These are phyloP conservation scores for Hymenopus coronatus DNA, from an alignment of 2,888 invertebrate species.

Conservation along the genomic window DNA sequence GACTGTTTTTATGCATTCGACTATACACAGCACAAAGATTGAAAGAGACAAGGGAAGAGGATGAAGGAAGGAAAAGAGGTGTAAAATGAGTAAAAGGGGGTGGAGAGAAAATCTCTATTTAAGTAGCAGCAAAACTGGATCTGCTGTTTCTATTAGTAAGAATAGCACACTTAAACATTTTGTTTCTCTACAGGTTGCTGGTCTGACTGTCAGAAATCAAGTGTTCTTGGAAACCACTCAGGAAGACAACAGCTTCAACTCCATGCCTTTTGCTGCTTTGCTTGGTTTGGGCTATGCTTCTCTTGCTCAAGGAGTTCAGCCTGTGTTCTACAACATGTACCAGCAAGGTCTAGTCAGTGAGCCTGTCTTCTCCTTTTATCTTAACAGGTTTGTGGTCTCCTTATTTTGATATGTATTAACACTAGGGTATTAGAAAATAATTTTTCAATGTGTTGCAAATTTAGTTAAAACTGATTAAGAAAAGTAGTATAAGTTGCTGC, in stretches of 20 bases:
- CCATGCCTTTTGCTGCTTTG: conserved; percentile 98
- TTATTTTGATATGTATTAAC: no score
- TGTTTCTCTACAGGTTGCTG: conserved; percentile 62
- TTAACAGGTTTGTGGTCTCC: conserved; percentile 62
- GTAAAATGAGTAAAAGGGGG: no score
- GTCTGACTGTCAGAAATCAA: conserved; percentile 69
- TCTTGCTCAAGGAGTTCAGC: conserved; percentile 85
- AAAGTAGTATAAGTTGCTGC: no score
- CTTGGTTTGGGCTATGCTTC: conserved; percentile 88
- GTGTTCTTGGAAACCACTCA: conserved; percentile 94
- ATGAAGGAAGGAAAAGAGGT: not conserved
- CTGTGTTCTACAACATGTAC: conserved; percentile 92
- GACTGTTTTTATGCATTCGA: no score
- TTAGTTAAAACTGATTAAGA: no score
- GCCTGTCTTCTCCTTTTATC: conserved; percentile 92
- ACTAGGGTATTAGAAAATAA: no score
- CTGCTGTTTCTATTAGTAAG: no score
- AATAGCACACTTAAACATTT: not conserved
- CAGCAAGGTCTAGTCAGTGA: conserved; percentile 67
- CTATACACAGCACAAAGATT: no score
- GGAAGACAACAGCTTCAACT: conserved; percentile 95
- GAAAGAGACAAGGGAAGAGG: not conserved
- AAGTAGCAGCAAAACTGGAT: no score
- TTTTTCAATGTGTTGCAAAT: no score
- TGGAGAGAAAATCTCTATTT: no score